phyloP scores from a whole-genome alignment of 2,888 invertebrate genomes.

The Drosophila longiperda region DNA sequence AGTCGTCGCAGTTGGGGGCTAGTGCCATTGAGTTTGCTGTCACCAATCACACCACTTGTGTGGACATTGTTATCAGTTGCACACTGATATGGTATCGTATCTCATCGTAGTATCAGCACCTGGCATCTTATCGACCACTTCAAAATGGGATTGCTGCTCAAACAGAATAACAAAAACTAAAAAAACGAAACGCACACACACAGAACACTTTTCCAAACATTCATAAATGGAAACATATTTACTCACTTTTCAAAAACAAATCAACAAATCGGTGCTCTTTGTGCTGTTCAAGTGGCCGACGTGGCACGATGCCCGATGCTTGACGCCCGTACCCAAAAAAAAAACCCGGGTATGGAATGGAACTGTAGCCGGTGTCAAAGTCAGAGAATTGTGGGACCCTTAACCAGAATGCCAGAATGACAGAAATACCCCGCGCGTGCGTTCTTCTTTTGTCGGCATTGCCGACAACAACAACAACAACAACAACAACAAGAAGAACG shows the following conservation, averaged over 20 bases:
- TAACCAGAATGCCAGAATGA: conserved; percentile 15
- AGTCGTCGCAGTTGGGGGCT: conserved; percentile 31
- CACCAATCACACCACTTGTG: conserved; percentile 57
- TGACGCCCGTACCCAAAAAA: conserved; percentile 28
- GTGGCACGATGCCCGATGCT: not conserved
- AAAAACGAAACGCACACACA: conserved; percentile 57
- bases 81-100: conserved; percentile 55
- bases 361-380: conserved; percentile 45
- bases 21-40: conserved; percentile 4
- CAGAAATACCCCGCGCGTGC: conserved; percentile 58
- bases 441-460: conserved; percentile 73
- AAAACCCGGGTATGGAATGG: conserved; percentile 18
- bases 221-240: conserved; percentile 82
- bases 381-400: conserved; percentile 8
- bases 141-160: conserved; percentile 79
- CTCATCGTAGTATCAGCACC: conserved; percentile 64
- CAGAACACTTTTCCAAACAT: conserved; percentile 71
- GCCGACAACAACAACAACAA: conserved; percentile 22
- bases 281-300: conserved; percentile 72
- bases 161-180: conserved; percentile 58
- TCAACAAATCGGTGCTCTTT: conserved; percentile 81
- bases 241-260: conserved; percentile 81
- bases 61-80: conserved; percentile 56
- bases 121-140: conserved; percentile 80
- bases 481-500: conserved; percentile 68